Conservation (phyloP, 2,888 invertebrate species). For the Rotaria sp. region DNA sequence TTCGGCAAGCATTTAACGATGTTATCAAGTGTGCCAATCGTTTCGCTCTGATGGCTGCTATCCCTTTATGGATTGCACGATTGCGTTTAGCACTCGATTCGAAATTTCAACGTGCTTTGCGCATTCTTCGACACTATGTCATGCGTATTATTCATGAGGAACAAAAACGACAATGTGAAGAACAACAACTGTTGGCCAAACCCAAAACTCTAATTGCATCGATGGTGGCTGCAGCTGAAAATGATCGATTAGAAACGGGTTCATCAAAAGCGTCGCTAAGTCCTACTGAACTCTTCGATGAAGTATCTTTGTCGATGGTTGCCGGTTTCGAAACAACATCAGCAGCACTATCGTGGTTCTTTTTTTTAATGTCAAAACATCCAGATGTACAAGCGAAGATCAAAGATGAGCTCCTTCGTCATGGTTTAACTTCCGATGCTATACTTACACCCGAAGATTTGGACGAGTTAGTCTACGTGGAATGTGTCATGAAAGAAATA, state of each 20-base stretch:
- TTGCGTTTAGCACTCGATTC: not conserved
- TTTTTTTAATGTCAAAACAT: not conserved
- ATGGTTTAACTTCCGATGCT: not conserved
- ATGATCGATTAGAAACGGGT: not conserved
- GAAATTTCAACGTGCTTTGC: not conserved
- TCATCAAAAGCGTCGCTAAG: not conserved
- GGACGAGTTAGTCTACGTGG: not conserved
- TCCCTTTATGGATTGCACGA: not conserved
- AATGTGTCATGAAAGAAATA: not conserved
- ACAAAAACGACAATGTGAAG: not conserved
- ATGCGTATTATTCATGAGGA: not conserved
- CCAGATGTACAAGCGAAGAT: not conserved
- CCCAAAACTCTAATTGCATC: not conserved
- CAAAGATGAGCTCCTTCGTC: not conserved
- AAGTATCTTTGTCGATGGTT: not conserved
- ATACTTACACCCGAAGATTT: not conserved
- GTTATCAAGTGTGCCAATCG: not conserved
- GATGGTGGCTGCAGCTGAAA: not conserved
- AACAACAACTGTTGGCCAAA: not conserved
- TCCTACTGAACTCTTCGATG: not conserved
- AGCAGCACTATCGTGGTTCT: not conserved
- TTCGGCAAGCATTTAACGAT: not conserved
- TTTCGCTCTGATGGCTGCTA: not conserved
- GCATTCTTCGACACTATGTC: not conserved
- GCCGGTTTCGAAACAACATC: constrained; percentile 1